Evolutionary conservation across 2,797 vertebrate genomes (phyloP), one percentile per base, ranked within the genome.

Genomic region (Clarias fuscus): DNA sequence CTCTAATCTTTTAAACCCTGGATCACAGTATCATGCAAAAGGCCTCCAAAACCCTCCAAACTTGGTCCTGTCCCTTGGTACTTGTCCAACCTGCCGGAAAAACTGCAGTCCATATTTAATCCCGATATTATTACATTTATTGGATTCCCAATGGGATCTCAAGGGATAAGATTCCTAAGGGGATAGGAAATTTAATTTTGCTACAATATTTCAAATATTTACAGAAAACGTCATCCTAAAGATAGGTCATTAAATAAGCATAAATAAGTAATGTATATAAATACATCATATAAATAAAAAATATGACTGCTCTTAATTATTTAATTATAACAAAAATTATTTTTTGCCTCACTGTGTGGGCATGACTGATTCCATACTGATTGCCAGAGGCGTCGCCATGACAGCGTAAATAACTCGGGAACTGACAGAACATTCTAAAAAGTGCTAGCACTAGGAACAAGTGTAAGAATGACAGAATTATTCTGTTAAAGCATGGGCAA

Each of bases 331-430:
- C 30, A 37, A 33, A 61, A 33, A 6, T 77, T 18, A 5, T 37
- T 61, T 61, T 37, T 20, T 61, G 58, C 11, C 58, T 30, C 17
- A 78, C 58, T 61, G 11, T 59, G 11, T 61, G 30, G 76, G 30
- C 76, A 78, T 78, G 11, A 78, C 76, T 37, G 58, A 78, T 78
- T 62, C 61, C 58, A 61, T 62, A 37, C 56, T 15, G 76, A 78
- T 22, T 61, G 30, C 30, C 75, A 59, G 30, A 37, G 58, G 20
- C 30, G 2, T 37, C 30, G 37, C 30, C 30, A 40, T 77, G 15
- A 33, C n/a, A 58, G 73, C 4, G 7, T 77, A 58, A 58, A 77
- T 75, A 76, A 76, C 48, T 76, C 48, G 30, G n/a, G n/a, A 77
- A 58, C 53, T 27, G 7, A 76, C 0, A 61, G 58, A 11, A 48